Percentiles rank a stretch among this genome's conserved stretches.
Evolutionary conservation across 2,888 invertebrate species (phyloP).

Genomic region (Rhimphoctona megacephalus): DNA sequence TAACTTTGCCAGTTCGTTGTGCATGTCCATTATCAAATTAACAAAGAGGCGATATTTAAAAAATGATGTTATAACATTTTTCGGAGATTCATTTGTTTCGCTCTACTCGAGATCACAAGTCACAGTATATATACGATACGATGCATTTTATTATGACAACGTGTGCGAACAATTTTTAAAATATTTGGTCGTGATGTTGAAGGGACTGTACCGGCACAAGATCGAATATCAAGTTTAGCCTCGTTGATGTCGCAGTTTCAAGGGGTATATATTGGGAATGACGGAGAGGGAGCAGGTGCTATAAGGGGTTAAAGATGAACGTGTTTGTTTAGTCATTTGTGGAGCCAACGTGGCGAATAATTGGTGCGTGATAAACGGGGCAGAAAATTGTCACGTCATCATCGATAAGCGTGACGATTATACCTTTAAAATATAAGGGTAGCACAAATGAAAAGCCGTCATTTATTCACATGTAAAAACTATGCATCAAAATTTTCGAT

Average conservation of each 20-base stretch:
- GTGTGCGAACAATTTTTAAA: background rate
- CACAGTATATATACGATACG: background rate
- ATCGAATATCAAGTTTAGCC: constrained; percentile 25
- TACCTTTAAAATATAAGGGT: background rate
- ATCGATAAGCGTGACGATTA: constrained; percentile 18
- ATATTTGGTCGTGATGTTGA: constrained; percentile 15
- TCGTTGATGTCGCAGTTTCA: constrained; percentile 13
- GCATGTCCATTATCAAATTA: background rate
- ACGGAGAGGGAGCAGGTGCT: background rate
- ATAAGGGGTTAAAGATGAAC: constrained; percentile 30
- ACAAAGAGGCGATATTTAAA: background rate
- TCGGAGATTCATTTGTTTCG: background rate
- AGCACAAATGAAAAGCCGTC: background rate
- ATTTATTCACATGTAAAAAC: constrained; percentile 10
- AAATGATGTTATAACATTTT: background rate
- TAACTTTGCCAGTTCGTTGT: background rate
- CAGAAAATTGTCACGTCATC: constrained; percentile 33
- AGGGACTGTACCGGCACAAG: constrained; percentile 1
- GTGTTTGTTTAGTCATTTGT: constrained; percentile 36
- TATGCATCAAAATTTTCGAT: background rate
- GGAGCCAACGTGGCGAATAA: constrained; percentile 51
- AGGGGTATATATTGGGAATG: background rate
- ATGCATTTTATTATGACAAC: background rate
- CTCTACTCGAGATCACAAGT: background rate
- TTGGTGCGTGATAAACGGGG: constrained; percentile 39